Base-by-base conservation (phyloP, 1,140 invertebrate species). In the Aphidius gifuensis region DNA sequence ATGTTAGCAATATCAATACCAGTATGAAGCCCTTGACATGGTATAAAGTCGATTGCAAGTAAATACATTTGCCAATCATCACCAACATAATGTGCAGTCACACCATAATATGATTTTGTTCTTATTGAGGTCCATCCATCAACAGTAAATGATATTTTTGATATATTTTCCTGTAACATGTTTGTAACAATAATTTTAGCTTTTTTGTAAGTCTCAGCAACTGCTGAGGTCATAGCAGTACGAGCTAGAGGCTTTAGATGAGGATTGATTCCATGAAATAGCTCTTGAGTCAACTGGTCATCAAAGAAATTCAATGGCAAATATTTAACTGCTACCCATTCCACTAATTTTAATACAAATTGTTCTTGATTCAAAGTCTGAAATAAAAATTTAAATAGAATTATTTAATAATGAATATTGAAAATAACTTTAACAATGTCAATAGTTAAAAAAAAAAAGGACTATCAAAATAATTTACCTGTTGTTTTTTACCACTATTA, bases 231-330 rank as follows among this genome's bases (percentile, higher is more conserved):
- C 7, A 51, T 44, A 49, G 48, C 46, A 57, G 48, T 45, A 2
- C 48, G 44, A 58, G 21, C 5, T 23, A 11, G 49, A 45, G 11
- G 9, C 9, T 38, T 4, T 8, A 38, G 16, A 53, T 48, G 44
- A 5, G 9, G 43, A 56, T 48, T 62, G 5, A 55, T 9, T 5
- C 4, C 4, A 6, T 5, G 23, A 11, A 62, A 56, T 4, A 62
- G 39, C 5, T 21, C 39, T 46, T 55, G 7, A 11, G 60, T 62
- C 1, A 21, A 21, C 4, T 60, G 8, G 48, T 64, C 63, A 39
- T 64, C 59, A 47, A 64, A 64, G 57, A 61, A 64, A 40, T 48
- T 57, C 9, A 58, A 57, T 44, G 58, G 51, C 6, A 64, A 55
- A 43, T 49, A 42, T 57, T 64, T 60, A 5, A 60, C 38, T 44